phyloP scores from a whole-genome alignment of 2,113 vertebrate species.

The Egretta garzetta region DNA sequence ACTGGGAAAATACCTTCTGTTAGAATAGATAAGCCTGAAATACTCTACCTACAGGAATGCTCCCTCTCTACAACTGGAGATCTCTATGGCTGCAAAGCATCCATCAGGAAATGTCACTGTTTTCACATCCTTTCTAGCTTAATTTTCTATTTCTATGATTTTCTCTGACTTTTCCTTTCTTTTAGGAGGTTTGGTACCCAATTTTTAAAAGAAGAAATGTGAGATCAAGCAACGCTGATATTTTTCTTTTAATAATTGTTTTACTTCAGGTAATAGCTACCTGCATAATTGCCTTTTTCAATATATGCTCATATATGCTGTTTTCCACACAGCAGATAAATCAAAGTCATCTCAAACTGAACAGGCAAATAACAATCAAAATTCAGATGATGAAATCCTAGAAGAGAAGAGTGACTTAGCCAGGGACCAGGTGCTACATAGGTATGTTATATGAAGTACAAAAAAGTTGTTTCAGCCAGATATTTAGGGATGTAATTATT shows the following conservation, averaged over 20 bases:
- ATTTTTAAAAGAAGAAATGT: background rate
- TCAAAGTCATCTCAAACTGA: background rate
- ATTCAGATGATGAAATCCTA: background rate
- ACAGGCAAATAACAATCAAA: background rate
- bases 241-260: background rate
- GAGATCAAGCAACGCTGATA: background rate
- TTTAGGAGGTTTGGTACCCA: background rate
- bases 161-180: background rate
- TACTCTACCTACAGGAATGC: background rate
- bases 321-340: slow-evolving; percentile 43
- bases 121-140: background rate
- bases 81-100: background rate
- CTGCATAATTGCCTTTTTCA: background rate
- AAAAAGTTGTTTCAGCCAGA: background rate
- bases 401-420: slow-evolving; percentile 9
- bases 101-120: background rate
- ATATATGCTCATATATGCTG: background rate
- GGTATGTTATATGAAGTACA: slow-evolving; percentile 57
- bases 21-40: background rate
- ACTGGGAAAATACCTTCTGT: background rate
- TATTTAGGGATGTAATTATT: background rate
- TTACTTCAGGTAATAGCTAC: background rate
- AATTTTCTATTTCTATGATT: background rate
- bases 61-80: background rate
- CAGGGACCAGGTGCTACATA: slow-evolving; percentile 74